phyloP scores from a whole-genome alignment of 2,797 vertebrate species.

The Petrocephalus schoutedeni region DNA sequence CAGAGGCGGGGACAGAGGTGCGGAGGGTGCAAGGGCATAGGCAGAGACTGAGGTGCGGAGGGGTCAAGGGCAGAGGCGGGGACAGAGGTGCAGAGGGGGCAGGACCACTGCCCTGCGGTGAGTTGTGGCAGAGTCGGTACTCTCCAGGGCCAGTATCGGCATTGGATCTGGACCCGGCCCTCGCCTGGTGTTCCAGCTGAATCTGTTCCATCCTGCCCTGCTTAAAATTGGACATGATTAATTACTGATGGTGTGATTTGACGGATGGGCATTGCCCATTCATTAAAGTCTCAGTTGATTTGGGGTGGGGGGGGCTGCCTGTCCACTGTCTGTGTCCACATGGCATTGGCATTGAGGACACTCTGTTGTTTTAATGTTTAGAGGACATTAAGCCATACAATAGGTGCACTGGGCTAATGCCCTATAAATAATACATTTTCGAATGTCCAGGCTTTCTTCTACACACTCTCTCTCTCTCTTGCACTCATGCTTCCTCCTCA shows the following conservation, averaged over 20 bases:
- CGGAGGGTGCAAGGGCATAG: conserved; percentile 33
- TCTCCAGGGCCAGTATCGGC: conserved; percentile 45
- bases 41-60: conserved; percentile 37
- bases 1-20: conserved; percentile 37
- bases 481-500: neutral
- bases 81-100: neutral
- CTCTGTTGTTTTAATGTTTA: neutral
- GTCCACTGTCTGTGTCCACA: neutral
- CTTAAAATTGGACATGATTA: conserved; percentile 58
- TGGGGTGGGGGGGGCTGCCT: conserved; percentile 27
- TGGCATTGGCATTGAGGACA: neutral
- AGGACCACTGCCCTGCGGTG: conserved; percentile 11
- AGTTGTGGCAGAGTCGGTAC: conserved; percentile 43
- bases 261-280: conserved; percentile 44
- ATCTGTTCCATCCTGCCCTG: conserved; percentile 47
- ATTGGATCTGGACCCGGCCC: conserved; percentile 53
- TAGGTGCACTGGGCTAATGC: neutral
- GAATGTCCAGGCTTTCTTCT: neutral
- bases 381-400: neutral
- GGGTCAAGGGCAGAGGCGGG: neutral
- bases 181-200: conserved; percentile 56
- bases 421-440: neutral
- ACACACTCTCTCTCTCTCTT: neutral
- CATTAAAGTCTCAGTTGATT: conserved; percentile 48
- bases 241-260: conserved; percentile 47